Percentiles rank a stretch among this genome's conserved stretches.
Evolutionary conservation across 1,140 invertebrate species (phyloP).

Genomic region (Cydia splendana): DNA sequence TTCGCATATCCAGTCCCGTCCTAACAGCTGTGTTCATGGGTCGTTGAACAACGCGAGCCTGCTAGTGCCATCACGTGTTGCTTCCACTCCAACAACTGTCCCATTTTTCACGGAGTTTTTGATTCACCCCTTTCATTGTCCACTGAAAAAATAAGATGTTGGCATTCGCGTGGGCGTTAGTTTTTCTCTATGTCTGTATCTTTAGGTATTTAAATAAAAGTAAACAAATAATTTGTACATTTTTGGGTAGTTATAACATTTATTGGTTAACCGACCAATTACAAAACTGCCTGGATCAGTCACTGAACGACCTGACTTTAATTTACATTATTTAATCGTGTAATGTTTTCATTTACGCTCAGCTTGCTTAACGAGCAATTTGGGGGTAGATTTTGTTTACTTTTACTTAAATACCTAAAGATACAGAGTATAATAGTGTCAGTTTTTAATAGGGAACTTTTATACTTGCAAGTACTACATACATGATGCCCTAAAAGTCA

Average conservation of each 20-base stretch:
- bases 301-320: too few species aligned
- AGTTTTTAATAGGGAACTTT: neutral
- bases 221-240: too few species aligned
- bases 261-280: too few species aligned
- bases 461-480: neutral
- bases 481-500: neutral
- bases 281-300: too few species aligned
- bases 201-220: too few species aligned
- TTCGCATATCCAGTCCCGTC: neutral
- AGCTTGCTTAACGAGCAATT: too few species aligned
- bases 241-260: too few species aligned
- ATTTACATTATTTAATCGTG: too few species aligned
- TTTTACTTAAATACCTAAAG: too few species aligned
- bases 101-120: conserved; percentile 9
- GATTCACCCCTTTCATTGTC: conserved; percentile 1
- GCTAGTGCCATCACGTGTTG: neutral
- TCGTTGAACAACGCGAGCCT: neutral
- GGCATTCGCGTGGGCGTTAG: neutral
- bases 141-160: conserved; percentile 1
- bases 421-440: too few species aligned
- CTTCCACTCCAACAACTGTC: neutral
- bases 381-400: too few species aligned
- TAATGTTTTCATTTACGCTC: too few species aligned
- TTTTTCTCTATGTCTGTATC: neutral
- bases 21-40: conserved; percentile 9